Evolutionary conservation across 2,113 vertebrate genomes (phyloP), one percentile per base, ranked within the genome.

Genomic region (Ageneiosus marmoratus): DNA sequence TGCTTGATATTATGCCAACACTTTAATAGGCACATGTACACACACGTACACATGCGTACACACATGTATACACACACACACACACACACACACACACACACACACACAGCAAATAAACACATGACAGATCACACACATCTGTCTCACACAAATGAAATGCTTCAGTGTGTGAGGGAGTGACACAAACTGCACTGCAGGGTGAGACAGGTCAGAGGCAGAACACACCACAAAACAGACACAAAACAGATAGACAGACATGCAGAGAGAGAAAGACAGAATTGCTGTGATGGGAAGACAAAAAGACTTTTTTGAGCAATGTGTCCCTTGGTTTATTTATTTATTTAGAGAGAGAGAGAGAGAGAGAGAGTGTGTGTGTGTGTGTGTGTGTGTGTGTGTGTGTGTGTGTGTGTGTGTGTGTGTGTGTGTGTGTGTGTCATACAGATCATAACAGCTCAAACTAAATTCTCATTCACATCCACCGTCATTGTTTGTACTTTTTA

Each of bases 1-100:
- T 74, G 70, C 44, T 50, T 53, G 83, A 74, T 79, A 62, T 77
- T 75, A 84, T 84, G 73, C 56, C 79, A 84, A 79, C 79, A 77
- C 29, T 29, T 44, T 41, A 41, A 41, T 5, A 41, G 37, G 37
- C 37, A 41, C 37, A 41, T 5, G 37, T 41, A 41, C 37, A 41
- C 44, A 74, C 65, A 78, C 41, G 60, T 29, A 82, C 44, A 37
- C 20, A 53, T 50, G 37, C 58, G 69, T 56, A 56, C 60, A 65
- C 56, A 48, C 41, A 24, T 3, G 15, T 41, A n/a, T 41, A 73
- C 70, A 46, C 44, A 74, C 65, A 78, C 41, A 69, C 44, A 82
- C 44, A 37, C 20, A 53, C 58, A 48, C 58, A 76, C 67, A 56
- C 60, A 65, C 56, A 48, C 41, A 24, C 62, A 65, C 29, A 24